phyloP scores from a whole-genome alignment of 1,140 invertebrate species.

The Zaprionus tsacasi region DNA sequence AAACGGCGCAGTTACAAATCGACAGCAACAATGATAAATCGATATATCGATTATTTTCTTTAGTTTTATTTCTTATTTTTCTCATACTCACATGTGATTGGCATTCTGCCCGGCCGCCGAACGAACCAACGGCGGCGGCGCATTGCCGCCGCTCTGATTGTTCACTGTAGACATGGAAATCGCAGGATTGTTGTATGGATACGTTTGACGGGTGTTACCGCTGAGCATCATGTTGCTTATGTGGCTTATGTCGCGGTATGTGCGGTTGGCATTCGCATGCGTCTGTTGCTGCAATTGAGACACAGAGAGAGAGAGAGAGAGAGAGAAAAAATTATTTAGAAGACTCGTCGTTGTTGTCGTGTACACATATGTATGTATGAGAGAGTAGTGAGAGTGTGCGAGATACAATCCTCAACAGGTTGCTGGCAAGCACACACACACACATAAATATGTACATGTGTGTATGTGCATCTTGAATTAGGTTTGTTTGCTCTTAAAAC shows the following conservation, averaged over 20 bases:
- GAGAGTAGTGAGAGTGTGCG: slow-evolving; percentile 21
- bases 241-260: slow-evolving; percentile 67
- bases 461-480: not conserved
- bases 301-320: not conserved
- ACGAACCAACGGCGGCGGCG: slow-evolving; percentile 76
- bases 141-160: slow-evolving; percentile 73
- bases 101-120: slow-evolving; percentile 78
- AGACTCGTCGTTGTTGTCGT: slow-evolving; percentile 11
- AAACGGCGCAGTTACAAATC: slow-evolving; percentile 38
- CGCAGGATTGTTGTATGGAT: slow-evolving; percentile 78
- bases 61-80: not conserved
- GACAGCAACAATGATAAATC: slow-evolving; percentile 39
- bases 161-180: slow-evolving; percentile 83
- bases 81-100: slow-evolving; percentile 75
- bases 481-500: slow-evolving; percentile 15
- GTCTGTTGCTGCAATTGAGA: slow-evolving; percentile 67
- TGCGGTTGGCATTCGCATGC: slow-evolving; percentile 70
- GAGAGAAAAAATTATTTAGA: slow-evolving; percentile 34
- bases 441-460: not conserved
- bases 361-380: not conserved
- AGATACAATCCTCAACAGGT: slow-evolving; percentile 50
- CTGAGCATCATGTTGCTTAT: slow-evolving; percentile 78
- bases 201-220: slow-evolving; percentile 70
- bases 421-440: slow-evolving; percentile 7
- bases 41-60: slow-evolving; percentile 26